A percentile compares a stretch with the other conserved stretches of the same genome.
These are phyloP conservation scores for Sorex maritimensis DNA, from an alignment of 2,797 vertebrate species.

Conservation along the genomic window DNA sequence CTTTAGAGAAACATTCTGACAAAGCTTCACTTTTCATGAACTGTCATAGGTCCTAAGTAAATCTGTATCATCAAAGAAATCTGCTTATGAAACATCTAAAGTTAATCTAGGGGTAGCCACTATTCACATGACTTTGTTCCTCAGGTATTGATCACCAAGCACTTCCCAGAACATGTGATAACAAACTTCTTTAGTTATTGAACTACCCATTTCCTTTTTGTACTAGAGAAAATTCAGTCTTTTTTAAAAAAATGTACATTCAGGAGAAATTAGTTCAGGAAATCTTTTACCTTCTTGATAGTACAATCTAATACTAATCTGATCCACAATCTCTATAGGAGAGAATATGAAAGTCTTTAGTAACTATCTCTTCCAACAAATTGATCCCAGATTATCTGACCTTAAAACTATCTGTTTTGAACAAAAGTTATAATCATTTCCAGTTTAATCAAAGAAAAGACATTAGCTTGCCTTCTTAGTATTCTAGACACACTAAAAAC, in stretches of 20 bases:
- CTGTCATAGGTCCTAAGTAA: neutral
- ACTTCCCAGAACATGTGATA: neutral
- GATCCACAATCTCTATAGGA: neutral
- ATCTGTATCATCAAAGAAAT: neutral
- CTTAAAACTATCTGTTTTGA: neutral
- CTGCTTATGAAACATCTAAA: neutral
- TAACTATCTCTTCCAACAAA: neutral
- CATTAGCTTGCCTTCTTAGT: neutral
- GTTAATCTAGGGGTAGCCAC: fast-evolving
- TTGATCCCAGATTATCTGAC: neutral
- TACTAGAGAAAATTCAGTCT: neutral
- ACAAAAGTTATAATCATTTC: neutral
- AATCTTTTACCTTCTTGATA: neutral
- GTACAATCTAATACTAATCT: neutral
- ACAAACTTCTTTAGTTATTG: neutral
- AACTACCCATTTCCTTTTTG: neutral
- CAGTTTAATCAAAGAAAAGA: neutral
- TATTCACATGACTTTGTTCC: fast-evolving
- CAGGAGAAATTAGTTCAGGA: neutral
- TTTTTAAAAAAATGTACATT: neutral
- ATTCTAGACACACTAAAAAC: neutral
- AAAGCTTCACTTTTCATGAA: neutral
- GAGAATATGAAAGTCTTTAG: too few relatives aligned
- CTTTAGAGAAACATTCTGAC: neutral
- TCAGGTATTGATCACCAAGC: too few relatives aligned